Evolutionary conservation across 2,113 vertebrate genomes (phyloP).

Genomic region (Symphodus melops): DNA sequence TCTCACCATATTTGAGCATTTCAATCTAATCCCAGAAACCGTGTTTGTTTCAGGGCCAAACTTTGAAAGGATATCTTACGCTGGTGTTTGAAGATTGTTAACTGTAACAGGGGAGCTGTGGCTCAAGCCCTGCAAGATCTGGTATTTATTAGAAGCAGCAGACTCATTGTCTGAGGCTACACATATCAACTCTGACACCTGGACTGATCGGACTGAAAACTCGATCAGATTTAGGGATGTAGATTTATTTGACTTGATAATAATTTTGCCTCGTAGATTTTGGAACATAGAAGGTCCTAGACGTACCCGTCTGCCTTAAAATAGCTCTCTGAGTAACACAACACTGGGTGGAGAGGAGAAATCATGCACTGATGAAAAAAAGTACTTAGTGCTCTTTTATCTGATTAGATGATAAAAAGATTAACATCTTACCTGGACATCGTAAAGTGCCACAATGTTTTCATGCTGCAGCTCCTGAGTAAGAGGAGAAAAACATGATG

Average conservation of each 20-base stretch:
- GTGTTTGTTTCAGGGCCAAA: no score
- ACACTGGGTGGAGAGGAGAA: background rate
- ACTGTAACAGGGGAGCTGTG: background rate
- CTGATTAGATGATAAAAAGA: constrained; percentile 7
- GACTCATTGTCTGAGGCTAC: background rate
- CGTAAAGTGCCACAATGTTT: constrained; percentile 98
- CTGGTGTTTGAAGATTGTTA: no score
- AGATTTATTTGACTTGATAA: background rate
- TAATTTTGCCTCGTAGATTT: background rate
- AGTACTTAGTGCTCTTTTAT: background rate
- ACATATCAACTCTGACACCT: background rate
- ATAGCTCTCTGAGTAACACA: background rate
- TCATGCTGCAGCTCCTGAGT: constrained; percentile 97
- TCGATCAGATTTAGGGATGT: background rate
- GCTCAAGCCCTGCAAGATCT: background rate
- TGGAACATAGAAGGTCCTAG: background rate
- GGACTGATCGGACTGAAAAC: background rate
- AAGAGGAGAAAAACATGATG: constrained; percentile 54
- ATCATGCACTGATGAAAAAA: background rate
- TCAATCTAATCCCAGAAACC: no score
- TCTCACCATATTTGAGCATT: no score
- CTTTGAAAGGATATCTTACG: background rate
- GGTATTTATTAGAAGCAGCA: background rate
- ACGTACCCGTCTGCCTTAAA: background rate
- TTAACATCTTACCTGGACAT: constrained; percentile 91